phyloP scores from a whole-genome alignment of 2,113 vertebrate genomes.

The Erythrolamprus reginae region DNA sequence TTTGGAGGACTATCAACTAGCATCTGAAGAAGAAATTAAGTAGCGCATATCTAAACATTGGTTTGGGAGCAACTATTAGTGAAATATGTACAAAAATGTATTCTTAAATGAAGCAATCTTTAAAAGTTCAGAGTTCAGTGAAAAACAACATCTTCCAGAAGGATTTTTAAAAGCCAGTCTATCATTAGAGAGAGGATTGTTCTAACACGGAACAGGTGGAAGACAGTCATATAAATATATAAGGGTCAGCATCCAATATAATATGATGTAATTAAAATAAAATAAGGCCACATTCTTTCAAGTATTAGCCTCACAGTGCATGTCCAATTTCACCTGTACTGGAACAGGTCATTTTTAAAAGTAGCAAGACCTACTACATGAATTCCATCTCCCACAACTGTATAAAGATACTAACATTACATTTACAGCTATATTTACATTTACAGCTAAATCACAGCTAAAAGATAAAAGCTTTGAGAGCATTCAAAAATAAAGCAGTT shows the following conservation, averaged over 20 bases:
- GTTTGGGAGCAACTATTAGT: conserved; percentile 17
- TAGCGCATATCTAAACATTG: conserved; percentile 10
- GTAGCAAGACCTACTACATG: neutral
- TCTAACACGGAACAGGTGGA: conserved; percentile 15
- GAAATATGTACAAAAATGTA: conserved; percentile 37
- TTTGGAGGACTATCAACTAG: neutral
- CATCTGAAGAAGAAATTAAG: neutral
- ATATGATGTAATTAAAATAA: neutral
- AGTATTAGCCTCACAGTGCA: neutral
- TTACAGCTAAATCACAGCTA: neutral
- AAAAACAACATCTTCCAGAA: conserved; percentile 30
- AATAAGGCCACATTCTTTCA: neutral
- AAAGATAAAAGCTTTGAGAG: neutral
- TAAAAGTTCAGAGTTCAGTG: conserved; percentile 24
- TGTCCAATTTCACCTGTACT: neutral
- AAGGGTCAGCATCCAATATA: neutral
- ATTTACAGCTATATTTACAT: neutral
- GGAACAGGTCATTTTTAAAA: neutral
- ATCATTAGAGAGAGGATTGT: conserved; percentile 12
- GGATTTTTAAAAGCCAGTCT: neutral
- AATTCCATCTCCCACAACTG: neutral
- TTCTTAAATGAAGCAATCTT: conserved; percentile 30
- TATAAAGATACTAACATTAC: neutral
- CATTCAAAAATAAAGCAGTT: neutral
- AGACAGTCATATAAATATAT: conserved; percentile 8